A percentile compares a stretch with the other conserved stretches of the same genome.
phyloP scores from a whole-genome alignment of 2,888 invertebrate species.

The Parnassius apollo region DNA sequence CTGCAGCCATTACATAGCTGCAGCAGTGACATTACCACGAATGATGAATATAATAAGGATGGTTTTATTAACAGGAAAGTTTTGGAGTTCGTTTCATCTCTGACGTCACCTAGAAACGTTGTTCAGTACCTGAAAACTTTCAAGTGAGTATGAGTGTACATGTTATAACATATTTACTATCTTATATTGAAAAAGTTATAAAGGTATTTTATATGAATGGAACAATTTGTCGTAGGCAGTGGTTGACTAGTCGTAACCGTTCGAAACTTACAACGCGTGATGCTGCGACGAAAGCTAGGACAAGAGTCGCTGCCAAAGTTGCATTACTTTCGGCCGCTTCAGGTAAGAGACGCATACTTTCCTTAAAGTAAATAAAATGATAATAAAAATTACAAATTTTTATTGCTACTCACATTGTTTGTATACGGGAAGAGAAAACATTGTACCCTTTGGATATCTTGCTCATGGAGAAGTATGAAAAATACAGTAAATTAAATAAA shows the following conservation, averaged over 20 bases:
- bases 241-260: conserved; percentile 61
- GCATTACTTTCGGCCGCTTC: conserved; percentile 91
- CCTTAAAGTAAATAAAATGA: too few relatives aligned
- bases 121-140: conserved; percentile 92
- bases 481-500: too few relatives aligned
- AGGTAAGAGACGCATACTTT: conserved; percentile 66
- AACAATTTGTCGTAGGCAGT: conserved; percentile 48
- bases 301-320: conserved; percentile 92
- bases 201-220: neutral
- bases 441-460: too few relatives aligned
- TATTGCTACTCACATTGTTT: too few relatives aligned
- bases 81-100: conserved; percentile 90
- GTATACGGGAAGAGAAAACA: too few relatives aligned
- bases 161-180: neutral
- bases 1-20: too few relatives aligned
- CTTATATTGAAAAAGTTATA: neutral
- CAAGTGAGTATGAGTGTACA: conserved; percentile 82
- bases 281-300: conserved; percentile 83
- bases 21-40: too few relatives aligned
- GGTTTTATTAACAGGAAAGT: conserved; percentile 83
- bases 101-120: conserved; percentile 93
- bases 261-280: conserved; percentile 53
- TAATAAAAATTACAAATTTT: too few relatives aligned
- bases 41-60: neutral
- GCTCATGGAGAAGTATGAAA: too few relatives aligned